phyloP scores from a whole-genome alignment of 2,113 vertebrate genomes.

The Reinhardtius hippoglossoides region DNA sequence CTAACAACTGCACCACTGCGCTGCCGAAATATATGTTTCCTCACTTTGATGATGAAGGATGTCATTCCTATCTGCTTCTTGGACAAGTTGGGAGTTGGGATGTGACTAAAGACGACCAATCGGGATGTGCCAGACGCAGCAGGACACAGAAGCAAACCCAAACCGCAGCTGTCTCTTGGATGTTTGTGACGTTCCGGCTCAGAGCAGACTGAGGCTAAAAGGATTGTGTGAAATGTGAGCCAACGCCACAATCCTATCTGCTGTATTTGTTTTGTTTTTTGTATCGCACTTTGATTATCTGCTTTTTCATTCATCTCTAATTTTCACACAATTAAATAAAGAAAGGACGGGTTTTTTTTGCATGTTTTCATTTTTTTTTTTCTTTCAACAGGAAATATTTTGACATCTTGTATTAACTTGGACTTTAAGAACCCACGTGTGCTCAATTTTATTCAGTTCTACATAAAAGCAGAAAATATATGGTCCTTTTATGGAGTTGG shows the following conservation, averaged over 20 bases:
- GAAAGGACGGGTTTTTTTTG: neutral
- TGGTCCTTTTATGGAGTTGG: slow-evolving; percentile 12
- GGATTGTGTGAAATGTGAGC: slow-evolving; percentile 28
- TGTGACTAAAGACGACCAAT: slow-evolving; percentile 41
- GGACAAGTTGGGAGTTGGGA: slow-evolving; percentile 17
- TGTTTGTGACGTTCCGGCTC: slow-evolving; percentile 39
- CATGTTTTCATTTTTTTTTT: neutral
- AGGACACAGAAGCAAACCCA: slow-evolving; percentile 36
- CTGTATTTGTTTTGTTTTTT: slow-evolving; percentile 11
- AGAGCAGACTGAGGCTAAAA: slow-evolving; percentile 37
- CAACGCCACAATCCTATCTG: slow-evolving; percentile 36
- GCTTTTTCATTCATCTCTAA: neutral
- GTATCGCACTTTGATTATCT: slow-evolving; percentile 7
- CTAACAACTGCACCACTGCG: too few relatives aligned
- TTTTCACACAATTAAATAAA: slow-evolving; percentile 6
- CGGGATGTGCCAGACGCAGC: slow-evolving; percentile 40
- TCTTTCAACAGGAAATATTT: neutral
- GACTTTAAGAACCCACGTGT: neutral
- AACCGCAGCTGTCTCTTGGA: slow-evolving; percentile 29
- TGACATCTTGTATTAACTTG: slow-evolving; percentile 1
- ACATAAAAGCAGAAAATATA: slow-evolving; percentile 24
- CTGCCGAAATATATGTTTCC: slow-evolving; percentile 9
- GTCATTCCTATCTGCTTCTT: slow-evolving; percentile 43
- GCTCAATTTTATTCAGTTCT: slow-evolving; percentile 7
- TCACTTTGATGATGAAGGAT: slow-evolving; percentile 27